Conservation (phyloP, 2,888 invertebrate genomes). For the Callimorpha dominula region DNA sequence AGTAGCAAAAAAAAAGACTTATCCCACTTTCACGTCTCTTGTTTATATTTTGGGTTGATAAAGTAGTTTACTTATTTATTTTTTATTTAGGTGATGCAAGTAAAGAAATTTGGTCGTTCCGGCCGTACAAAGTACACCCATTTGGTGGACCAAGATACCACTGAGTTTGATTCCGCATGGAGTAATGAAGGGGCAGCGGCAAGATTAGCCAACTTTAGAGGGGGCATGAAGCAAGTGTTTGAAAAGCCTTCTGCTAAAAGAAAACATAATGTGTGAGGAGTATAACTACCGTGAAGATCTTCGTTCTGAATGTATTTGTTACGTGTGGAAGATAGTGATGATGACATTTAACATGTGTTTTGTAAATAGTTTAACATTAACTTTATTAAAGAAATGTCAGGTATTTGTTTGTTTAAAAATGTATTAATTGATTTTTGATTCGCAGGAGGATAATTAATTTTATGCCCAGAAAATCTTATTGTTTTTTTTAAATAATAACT, state of each 20-base stretch:
- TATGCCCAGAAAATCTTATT: no score
- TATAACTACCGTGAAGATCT: background rate
- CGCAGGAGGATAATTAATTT: no score
- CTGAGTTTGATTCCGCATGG: constrained; percentile 99
- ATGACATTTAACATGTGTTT: background rate
- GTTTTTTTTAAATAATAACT: no score
- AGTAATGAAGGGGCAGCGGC: constrained; percentile 91
- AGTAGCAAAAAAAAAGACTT: no score
- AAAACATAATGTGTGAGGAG: constrained; percentile 61
- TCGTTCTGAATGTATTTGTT: background rate
- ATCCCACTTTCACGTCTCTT: no score
- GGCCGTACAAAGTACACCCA: constrained; percentile 99
- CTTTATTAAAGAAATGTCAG: constrained; percentile 9
- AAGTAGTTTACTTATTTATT: constrained; percentile 3
- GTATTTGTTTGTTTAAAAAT: background rate
- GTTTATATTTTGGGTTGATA: no score
- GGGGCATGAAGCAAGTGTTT: constrained; percentile 97
- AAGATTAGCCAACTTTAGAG: constrained; percentile 90
- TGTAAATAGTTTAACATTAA: constrained; percentile 17
- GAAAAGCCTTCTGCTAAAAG: constrained; percentile 91
- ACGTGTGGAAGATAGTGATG: background rate
- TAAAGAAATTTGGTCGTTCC: constrained; percentile 99
- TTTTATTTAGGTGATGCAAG: constrained; percentile 95
- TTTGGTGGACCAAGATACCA: constrained; percentile 99
- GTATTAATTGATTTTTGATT: background rate